Base-by-base conservation (phyloP, 2,888 invertebrate species). In the Poecilus cupreus region DNA sequence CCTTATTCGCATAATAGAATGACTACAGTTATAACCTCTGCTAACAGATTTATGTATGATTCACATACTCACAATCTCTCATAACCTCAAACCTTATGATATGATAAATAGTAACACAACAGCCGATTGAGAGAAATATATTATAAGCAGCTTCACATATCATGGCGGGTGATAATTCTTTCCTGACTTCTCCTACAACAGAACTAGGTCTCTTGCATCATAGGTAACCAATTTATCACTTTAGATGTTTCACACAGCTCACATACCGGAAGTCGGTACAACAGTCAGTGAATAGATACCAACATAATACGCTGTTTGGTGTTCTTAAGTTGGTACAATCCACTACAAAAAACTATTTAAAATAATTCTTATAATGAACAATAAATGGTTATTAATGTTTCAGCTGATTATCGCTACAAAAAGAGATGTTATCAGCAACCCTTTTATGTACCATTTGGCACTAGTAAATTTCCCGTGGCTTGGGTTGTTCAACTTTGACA, bases 401-500 rank as follows among this genome's bases (percentile, higher is more conserved):
- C 64, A 32, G 6, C 3, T 16, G 32, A 68, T 68, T 68, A 68
- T 68, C 64, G 16, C 6, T 37, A 26, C 24, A 60, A 60, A 24
- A n/a, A 60, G 13, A 60, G 64, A 68, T 68, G 13, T 11, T 68
- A 68, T 68, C 64, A 68, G 18, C 32, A 13, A 68, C 64, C 64
- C 64, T 68, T n/a, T 68, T 32, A 68, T 68, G 37, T 68, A 37
- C 37, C 37, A 68, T 68, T 68, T 68, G 64, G 64, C 64, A 68
- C 64, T 32, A 32, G 64, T 60, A 32, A 60, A 32, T 60, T 6
- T 60, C 24, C 18, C 37, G 16, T 8, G 18, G 18, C 64, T 32
- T 68, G 43, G 77, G 77, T 77, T 64, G 57, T 77, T 77, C 60
- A 77, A 77, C 77, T 64, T 43, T 77, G 77, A 77, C 77, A 77